A percentile compares a stretch with the other conserved stretches of the same genome.
These are phyloP conservation scores for Gibbula magus DNA, from an alignment of 2,888 invertebrate species.

Conservation along the genomic window DNA sequence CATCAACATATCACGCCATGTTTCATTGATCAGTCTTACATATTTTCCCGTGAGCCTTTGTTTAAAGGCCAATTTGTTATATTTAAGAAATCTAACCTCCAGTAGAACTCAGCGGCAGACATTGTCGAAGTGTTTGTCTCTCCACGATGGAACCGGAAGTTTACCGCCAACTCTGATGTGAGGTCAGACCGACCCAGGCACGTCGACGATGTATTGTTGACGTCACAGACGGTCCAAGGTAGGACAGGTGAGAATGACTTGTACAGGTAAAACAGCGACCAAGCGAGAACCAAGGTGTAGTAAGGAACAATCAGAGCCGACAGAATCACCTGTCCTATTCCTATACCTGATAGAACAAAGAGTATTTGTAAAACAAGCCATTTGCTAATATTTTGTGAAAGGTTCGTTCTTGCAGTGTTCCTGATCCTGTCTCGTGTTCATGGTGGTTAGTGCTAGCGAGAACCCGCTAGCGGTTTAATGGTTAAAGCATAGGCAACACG, in stretches of 20 bases:
- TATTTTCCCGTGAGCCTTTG: no score
- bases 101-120: not conserved
- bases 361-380: not conserved
- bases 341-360: not conserved
- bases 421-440: no score
- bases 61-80: no score
- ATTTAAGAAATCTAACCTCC: not conserved
- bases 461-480: no score
- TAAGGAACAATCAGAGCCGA: conserved; percentile 2
- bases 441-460: no score
- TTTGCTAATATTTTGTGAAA: not conserved
- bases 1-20: no score
- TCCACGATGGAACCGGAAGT: not conserved
- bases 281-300: conserved; percentile 25
- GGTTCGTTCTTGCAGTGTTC: not conserved
- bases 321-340: conserved; percentile 1
- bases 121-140: not conserved
- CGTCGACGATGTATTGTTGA: conserved; percentile 25
- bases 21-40: no score
- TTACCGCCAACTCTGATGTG: not conserved
- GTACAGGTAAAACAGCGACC: conserved; percentile 31
- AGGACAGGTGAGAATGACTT: conserved; percentile 17
- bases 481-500: no score
- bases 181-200: not conserved
- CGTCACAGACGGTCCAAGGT: conserved; percentile 29